Percentiles rank a stretch among this genome's conserved stretches.
phyloP scores from a whole-genome alignment of 2,888 invertebrate genomes.

The Miltochrista miniata region DNA sequence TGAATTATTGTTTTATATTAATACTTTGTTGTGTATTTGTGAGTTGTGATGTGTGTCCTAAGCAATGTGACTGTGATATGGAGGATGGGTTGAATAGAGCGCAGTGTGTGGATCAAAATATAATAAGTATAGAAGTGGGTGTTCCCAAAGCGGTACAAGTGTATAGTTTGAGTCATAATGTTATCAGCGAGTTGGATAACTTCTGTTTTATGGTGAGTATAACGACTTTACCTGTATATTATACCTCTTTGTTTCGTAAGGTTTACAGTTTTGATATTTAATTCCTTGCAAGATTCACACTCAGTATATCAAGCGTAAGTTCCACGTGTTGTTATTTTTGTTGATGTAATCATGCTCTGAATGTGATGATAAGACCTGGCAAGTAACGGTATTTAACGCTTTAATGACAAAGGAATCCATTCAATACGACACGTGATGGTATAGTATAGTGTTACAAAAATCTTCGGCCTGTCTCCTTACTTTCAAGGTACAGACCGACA shows the following conservation, averaged over 20 bases:
- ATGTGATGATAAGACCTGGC: too few species aligned
- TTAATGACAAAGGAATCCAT: too few species aligned
- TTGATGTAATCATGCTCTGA: too few species aligned
- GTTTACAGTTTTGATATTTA: not conserved
- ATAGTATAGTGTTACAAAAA: too few species aligned
- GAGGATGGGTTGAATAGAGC: conserved; percentile 77
- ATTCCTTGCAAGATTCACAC: too few species aligned
- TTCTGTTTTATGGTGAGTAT: conserved; percentile 82
- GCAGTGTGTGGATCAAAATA: conserved; percentile 81
- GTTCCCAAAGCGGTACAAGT: conserved; percentile 84
- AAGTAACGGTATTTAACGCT: too few species aligned
- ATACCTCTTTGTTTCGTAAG: not conserved
- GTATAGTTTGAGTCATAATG: conserved; percentile 85
- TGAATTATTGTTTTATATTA: conserved; percentile 42
- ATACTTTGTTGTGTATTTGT: conserved; percentile 37
- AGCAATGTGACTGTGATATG: conserved; percentile 81
- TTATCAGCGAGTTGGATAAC: conserved; percentile 84
- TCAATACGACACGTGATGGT: too few species aligned
- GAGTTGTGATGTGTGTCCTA: conserved; percentile 69
- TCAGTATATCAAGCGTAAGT: too few species aligned
- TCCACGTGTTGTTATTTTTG: too few species aligned
- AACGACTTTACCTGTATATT: not conserved
- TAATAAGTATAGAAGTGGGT: conserved; percentile 83
- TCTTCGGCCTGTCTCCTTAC: too few species aligned
- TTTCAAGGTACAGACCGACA: too few species aligned